Evolutionary conservation across 2,797 vertebrate genomes (phyloP).

Genomic region (Helostoma temminkii): DNA sequence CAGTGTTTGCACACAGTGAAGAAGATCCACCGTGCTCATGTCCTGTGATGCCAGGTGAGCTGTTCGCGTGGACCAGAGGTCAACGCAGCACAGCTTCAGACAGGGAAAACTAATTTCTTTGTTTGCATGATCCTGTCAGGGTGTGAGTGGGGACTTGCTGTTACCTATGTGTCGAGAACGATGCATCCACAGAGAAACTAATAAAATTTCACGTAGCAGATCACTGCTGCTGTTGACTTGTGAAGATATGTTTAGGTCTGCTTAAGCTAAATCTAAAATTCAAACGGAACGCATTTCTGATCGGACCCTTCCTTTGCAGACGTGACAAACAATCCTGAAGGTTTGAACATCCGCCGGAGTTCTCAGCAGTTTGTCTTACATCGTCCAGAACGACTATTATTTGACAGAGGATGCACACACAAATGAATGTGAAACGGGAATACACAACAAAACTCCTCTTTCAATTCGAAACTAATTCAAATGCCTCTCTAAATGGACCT

Average conservation of each 20-base stretch:
- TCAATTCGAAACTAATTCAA: slow-evolving; percentile 32
- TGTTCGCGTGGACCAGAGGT: not conserved
- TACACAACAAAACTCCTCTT: slow-evolving; percentile 25
- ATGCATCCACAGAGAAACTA: not conserved
- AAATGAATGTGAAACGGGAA: slow-evolving; percentile 7
- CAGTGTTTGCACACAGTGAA: not conserved
- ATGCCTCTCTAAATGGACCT: slow-evolving; percentile 26
- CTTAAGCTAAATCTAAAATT: not conserved
- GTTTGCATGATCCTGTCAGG: not conserved
- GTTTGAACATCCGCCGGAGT: not conserved
- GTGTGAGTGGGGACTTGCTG: not conserved
- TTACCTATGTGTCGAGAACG: no score
- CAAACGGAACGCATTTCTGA: not conserved
- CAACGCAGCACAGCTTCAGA: not conserved
- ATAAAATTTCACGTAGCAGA: not conserved
- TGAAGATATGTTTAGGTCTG: not conserved
- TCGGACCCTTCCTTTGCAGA: not conserved
- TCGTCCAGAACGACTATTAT: not conserved
- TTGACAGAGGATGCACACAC: slow-evolving; percentile 6
- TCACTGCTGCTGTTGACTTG: not conserved
- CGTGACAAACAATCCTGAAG: not conserved
- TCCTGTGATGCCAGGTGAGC: not conserved
- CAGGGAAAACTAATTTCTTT: not conserved
- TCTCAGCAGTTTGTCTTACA: not conserved
- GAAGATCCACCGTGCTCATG: not conserved